Base-by-base conservation (phyloP, 2,797 vertebrate genomes). In the Sphenodon punctatus region DNA sequence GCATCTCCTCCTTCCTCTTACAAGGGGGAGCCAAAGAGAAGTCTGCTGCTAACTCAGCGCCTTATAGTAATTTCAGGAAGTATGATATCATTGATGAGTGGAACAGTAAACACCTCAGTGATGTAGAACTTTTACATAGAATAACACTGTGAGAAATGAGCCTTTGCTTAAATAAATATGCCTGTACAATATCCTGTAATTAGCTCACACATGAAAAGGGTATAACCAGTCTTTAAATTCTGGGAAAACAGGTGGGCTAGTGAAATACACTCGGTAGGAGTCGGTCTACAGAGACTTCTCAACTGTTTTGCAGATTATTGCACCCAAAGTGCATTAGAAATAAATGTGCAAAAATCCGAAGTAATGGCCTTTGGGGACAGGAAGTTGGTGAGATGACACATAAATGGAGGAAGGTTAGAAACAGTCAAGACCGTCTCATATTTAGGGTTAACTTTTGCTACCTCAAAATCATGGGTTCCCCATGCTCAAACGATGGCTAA, bases 121-220 rank as follows among this genome's bases (percentile, higher is more conserved):
- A 85, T 82, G 75, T 78, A 69, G 12, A 84, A 46, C 49, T 8
- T 53, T 53, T 78, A 39, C 80, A 91, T 81, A 69, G 87, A 92
- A 56, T 63, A 80, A 70, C n/a, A 81, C 14, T 78, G 86, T 59
- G 67, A 87, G 83, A 80, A 76, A 48, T 63, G 55, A 60, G 88
- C 53, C 39, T 91, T 85, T 89, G 81, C 86, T 66, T 88, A 71
- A 48, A 81, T 89, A 89, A 80, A 78, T 78, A 70, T 63, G 58
- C 12, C 83, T 60, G 46, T 71, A 90, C 56, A 25, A 22, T 87
- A 75, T 81, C 56, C 65, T 53, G 30, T 67, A 49, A 67, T 75
- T 83, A 76, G 78, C 1, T 60, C 58, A 87, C 56, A 82, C 67
- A 27, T 64, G 16, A 45, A 32, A 84, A 82, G 64, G 86, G 71